Conservation (phyloP, 2,113 vertebrate genomes). For the Tragelaphus strepsiceros region DNA sequence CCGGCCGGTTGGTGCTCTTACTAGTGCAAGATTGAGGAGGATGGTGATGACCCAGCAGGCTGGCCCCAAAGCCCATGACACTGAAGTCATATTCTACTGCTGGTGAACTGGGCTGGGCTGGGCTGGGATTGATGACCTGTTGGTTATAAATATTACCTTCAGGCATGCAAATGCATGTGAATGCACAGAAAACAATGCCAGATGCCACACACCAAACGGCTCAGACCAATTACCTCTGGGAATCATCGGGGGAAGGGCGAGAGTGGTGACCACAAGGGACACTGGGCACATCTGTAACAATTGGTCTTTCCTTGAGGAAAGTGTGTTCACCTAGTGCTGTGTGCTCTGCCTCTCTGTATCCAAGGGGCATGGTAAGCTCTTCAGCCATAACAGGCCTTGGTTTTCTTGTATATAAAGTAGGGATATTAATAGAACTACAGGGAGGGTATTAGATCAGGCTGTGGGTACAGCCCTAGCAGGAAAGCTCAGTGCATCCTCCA, state of each 20-base stretch:
- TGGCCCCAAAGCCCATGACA: neutral
- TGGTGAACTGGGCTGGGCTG: neutral
- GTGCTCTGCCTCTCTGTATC: neutral
- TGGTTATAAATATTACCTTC: neutral
- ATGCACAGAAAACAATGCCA: neutral
- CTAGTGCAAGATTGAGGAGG: neutral
- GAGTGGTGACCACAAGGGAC: neutral
- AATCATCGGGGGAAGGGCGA: neutral
- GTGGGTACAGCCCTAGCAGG: neutral
- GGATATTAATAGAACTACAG: neutral
- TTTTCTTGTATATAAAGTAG: neutral
- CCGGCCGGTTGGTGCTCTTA: fast-evolving
- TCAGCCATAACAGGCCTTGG: neutral
- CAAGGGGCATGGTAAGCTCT: neutral
- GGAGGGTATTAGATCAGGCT: neutral
- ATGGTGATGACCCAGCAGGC: neutral
- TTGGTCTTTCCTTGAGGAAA: neutral
- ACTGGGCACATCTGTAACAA: neutral
- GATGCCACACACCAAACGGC: neutral
- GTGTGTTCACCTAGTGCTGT: neutral
- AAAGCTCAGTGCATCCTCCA: neutral
- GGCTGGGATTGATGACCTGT: neutral
- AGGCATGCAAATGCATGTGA: neutral
- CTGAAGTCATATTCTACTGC: neutral
- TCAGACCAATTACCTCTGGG: neutral